Conservation (phyloP, 92 coral and sea anemone genomes). For the Porites rus region DNA sequence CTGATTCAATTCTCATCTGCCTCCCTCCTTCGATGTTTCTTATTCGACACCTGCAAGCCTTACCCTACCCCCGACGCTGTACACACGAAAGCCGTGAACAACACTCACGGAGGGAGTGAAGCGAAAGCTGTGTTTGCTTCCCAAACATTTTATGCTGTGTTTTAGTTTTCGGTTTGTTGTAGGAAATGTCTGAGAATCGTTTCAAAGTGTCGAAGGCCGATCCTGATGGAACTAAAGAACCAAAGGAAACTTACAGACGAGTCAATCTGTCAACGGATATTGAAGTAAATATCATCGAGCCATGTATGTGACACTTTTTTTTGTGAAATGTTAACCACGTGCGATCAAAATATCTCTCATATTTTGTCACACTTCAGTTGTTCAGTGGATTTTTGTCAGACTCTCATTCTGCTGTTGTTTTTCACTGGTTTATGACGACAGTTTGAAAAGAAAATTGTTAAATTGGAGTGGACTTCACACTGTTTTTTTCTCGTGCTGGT, state of each 20-base stretch:
- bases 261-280: slow-evolving; percentile 71
- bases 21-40: not conserved
- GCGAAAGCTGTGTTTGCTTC: slow-evolving; percentile 6
- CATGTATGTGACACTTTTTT: slow-evolving; percentile 27
- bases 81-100: not conserved
- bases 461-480: not conserved
- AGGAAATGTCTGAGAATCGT: slow-evolving; percentile 70
- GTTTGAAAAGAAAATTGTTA: not conserved
- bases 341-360: slow-evolving; percentile 10
- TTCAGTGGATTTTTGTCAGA: not conserved
- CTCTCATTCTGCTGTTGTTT: not conserved
- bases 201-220: slow-evolving; percentile 72
- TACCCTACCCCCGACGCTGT: slow-evolving; percentile 15
- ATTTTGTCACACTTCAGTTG: slow-evolving; percentile 42
- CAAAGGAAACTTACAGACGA: slow-evolving; percentile 26
- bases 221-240: slow-evolving; percentile 33
- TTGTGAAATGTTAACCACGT: slow-evolving; percentile 11
- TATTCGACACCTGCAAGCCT: not conserved
- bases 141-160: not conserved
- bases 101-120: not conserved
- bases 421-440: not conserved
- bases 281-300: slow-evolving; percentile 70
- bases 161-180: not conserved
- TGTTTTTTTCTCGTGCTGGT: not conserved
- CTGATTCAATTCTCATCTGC: not conserved